Evolutionary conservation across 2,113 vertebrate species (phyloP), one percentile per base, ranked within the genome.

Genomic region (Indicator maculatus): DNA sequence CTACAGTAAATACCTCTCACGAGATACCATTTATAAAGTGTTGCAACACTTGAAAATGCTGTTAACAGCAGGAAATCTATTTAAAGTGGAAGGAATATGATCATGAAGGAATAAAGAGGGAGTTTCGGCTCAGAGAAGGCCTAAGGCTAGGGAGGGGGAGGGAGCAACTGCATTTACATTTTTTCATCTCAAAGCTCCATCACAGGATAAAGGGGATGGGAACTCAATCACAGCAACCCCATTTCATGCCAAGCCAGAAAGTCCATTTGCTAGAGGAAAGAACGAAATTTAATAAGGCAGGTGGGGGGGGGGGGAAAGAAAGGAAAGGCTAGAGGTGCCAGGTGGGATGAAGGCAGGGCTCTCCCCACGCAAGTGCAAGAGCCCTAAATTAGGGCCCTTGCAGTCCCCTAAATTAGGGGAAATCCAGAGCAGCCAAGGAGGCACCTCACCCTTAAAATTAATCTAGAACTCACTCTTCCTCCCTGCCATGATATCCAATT

Each of bases 51-150:
- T 61, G 79, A 71, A 81, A 83, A 66, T 5, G 3, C 47, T 56
- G 63, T 56, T 76, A 66, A 56, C 89, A 76, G 89, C 93, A 76
- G 80, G 75, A 94, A 75, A 66, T 56, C 70, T 72, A 16, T 52
- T 85, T 56, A 71, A 88, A 80, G 84, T 50, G 64, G 74, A 81
- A 88, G 80, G 80, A 88, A 85, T 76, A 80, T 9, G 75, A 94
- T 71, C 89, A 27, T 66, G 66, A 85, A 84, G 85, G 85, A 84
- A 71, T 76, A 76, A 88, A 88, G 65, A 61, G 30, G 64, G 93
- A 81, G 89, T 61, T 88, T 75, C 3, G 2, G 65, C 53, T 66
- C 39, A 4, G 75, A 45, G 23, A 71, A 81, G 88, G 60, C 88
- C 84, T 36, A 56, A 53, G 74, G 88, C 63, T 44, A 61, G 59